Conservation (phyloP, 2,797 vertebrate genomes). For the Synaphobranchus kaupii region DNA sequence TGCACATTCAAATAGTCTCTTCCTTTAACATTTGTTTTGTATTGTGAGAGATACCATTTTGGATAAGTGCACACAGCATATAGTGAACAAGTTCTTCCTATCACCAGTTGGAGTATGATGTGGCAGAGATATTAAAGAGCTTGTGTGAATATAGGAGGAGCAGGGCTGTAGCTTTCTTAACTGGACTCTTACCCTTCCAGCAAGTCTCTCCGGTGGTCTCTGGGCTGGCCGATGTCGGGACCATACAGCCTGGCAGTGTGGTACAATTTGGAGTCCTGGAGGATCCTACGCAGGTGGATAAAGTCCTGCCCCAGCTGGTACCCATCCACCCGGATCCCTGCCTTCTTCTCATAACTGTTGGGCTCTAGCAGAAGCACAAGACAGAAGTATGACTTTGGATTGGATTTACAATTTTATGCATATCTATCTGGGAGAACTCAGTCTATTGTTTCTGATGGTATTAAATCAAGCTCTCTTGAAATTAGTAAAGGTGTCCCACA, state of each 20-base stretch:
- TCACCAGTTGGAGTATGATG: neutral
- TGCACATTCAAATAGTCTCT: neutral
- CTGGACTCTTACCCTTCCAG: slow-evolving; percentile 75
- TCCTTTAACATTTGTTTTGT: too few relatives aligned
- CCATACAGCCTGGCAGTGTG: slow-evolving; percentile 77
- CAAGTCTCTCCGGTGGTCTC: slow-evolving; percentile 69
- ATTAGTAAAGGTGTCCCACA: too few relatives aligned
- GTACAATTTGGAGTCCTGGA: slow-evolving; percentile 73
- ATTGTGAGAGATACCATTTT: too few relatives aligned
- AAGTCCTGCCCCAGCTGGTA: slow-evolving; percentile 88
- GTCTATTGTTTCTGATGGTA: too few relatives aligned
- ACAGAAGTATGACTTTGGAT: neutral
- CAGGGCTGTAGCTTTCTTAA: slow-evolving; percentile 1
- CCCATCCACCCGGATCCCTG: slow-evolving; percentile 80
- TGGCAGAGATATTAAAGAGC: neutral
- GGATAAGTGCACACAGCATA: too few relatives aligned
- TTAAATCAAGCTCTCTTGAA: too few relatives aligned
- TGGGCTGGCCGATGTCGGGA: slow-evolving; percentile 84
- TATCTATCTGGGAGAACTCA: too few relatives aligned
- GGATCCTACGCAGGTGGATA: slow-evolving; percentile 71
- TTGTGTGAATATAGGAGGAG: neutral
- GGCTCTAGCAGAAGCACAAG: slow-evolving; percentile 76
- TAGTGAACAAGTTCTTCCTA: too few relatives aligned
- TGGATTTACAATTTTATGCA: neutral
- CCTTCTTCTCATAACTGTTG: slow-evolving; percentile 90